These are phyloP conservation scores for Anoplophora glabripennis DNA, from an alignment of 1,140 invertebrate genomes.

Conservation along the genomic window DNA sequence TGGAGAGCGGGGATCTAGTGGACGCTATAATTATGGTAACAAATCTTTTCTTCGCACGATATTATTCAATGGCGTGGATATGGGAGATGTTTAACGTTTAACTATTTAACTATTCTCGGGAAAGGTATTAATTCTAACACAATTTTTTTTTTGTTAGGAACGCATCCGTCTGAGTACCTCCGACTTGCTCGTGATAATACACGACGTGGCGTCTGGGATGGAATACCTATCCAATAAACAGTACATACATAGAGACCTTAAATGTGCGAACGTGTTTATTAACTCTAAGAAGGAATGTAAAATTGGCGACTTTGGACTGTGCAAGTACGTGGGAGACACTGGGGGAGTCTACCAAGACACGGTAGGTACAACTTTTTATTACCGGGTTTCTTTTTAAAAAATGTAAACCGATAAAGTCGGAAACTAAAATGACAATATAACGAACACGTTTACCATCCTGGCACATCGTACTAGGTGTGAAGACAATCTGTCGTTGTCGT, in stretches of 20 bases:
- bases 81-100: no score
- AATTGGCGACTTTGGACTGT: constrained; percentile 9
- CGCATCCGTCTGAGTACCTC: not conserved
- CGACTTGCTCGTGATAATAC: not conserved
- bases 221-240: not conserved
- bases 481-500: no score
- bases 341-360: not conserved
- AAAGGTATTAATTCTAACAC: not conserved
- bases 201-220: constrained; percentile 6
- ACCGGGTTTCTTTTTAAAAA: no score
- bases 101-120: not conserved
- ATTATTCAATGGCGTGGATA: no score
- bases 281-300: constrained; percentile 2
- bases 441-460: not conserved
- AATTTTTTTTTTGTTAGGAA: not conserved
- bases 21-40: not conserved
- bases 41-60: not conserved
- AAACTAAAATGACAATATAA: not conserved
- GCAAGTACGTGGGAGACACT: not conserved
- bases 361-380: not conserved
- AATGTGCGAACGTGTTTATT: constrained; percentile 3
- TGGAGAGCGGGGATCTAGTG: not conserved
- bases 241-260: constrained; percentile 4
- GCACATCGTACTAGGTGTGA: no score
- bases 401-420: no score